These are phyloP conservation scores for Balaeniceps rex DNA, from an alignment of 2,113 vertebrate genomes.

Conservation along the genomic window DNA sequence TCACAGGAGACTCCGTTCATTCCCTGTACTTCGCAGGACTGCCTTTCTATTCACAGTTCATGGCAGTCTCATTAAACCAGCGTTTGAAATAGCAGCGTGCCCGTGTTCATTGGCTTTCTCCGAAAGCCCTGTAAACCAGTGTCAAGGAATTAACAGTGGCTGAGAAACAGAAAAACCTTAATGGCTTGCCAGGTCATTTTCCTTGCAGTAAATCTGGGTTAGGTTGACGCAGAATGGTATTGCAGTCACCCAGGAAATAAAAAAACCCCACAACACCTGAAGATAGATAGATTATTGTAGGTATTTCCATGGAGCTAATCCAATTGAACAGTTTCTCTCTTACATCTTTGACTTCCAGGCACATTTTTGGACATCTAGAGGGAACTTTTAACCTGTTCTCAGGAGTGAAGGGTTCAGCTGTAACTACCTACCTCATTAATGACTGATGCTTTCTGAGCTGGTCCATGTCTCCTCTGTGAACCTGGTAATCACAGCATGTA, in stretches of 20 bases:
- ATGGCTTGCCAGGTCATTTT: neutral
- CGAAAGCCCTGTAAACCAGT: constrained; percentile 19
- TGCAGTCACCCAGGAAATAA: neutral
- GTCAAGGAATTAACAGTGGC: neutral
- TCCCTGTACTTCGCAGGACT: neutral
- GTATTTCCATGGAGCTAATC: neutral
- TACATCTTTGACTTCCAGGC: neutral
- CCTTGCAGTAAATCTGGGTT: constrained; percentile 4
- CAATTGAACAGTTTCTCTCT: neutral
- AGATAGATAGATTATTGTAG: neutral
- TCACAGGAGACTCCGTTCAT: constrained; percentile 25
- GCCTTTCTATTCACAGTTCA: constrained; percentile 41
- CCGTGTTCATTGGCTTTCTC: neutral
- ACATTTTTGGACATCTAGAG: neutral
- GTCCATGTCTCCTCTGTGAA: neutral
- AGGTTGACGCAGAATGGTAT: neutral
- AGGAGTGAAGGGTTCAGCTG: neutral
- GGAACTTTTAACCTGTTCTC: neutral
- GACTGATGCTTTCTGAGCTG: neutral
- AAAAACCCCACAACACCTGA: neutral
- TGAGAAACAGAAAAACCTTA: constrained; percentile 12
- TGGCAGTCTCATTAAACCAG: constrained; percentile 32
- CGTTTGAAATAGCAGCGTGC: neutral
- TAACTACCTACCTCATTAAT: neutral
- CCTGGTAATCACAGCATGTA: neutral